phyloP scores from a whole-genome alignment of 2,797 vertebrate genomes.

The Triplophysa yarkandensis region DNA sequence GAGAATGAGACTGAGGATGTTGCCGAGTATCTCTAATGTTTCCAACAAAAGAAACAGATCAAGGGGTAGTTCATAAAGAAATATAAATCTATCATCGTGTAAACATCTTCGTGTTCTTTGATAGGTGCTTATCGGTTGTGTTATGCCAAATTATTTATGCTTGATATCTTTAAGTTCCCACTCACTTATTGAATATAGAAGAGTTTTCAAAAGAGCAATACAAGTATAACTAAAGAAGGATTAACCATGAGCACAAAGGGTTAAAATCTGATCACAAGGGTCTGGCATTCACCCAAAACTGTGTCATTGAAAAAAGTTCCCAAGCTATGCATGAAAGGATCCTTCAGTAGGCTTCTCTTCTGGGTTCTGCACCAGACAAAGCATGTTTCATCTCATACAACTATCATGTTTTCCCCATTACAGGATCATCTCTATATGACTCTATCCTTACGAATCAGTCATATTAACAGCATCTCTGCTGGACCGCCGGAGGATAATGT shows the following conservation, averaged over 20 bases:
- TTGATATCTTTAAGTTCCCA: no score
- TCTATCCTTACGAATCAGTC: neutral
- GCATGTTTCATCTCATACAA: neutral
- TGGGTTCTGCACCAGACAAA: conserved; percentile 1
- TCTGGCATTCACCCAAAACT: conserved; percentile 7
- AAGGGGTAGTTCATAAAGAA: neutral
- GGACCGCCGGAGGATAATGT: neutral
- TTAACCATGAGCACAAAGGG: neutral
- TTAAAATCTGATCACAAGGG: conserved; percentile 6
- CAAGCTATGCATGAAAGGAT: conserved; percentile 15
- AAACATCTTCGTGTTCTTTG: no score
- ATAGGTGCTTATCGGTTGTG: no score
- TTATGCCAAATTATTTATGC: no score
- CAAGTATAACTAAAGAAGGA: neutral
- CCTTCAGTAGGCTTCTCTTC: conserved; percentile 2
- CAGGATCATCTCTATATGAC: neutral
- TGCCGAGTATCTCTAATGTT: neutral
- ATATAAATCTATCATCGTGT: neutral
- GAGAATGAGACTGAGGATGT: conserved; percentile 6
- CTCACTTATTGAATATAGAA: no score
- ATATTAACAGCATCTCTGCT: neutral
- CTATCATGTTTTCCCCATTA: neutral
- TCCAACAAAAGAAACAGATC: neutral
- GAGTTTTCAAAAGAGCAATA: neutral
- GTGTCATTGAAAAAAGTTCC: conserved; percentile 15